Conservation (phyloP, 2,113 vertebrate genomes). For the Brachyhypopomus gauderio region DNA sequence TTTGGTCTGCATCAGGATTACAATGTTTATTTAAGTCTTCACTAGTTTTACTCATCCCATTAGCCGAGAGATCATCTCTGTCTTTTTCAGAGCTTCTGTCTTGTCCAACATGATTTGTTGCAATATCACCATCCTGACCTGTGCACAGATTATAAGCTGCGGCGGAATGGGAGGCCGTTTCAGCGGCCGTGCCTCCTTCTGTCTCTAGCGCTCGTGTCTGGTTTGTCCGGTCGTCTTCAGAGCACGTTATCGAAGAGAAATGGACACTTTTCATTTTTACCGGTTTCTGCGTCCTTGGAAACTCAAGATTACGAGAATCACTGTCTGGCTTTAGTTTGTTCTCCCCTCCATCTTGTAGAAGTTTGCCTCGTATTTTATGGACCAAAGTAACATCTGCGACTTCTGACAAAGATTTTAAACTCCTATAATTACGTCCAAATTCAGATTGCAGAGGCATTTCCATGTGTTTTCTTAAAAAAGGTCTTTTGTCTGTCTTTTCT, state of each 20-base stretch:
- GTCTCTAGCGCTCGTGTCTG: not conserved
- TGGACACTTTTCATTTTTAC: constrained; percentile 67
- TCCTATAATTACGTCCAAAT: constrained; percentile 21
- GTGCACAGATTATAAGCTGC: not conserved
- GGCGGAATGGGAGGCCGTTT: not conserved
- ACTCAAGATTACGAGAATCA: constrained; percentile 2
- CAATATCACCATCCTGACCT: not conserved
- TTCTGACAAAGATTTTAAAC: constrained; percentile 29
- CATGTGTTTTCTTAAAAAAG: constrained; percentile 22
- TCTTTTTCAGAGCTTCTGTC: not conserved
- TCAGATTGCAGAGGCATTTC: constrained; percentile 9
- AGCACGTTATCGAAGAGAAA: constrained; percentile 60
- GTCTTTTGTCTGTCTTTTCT: constrained; percentile 23
- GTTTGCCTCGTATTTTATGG: constrained; percentile 3
- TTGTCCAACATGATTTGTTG: not conserved
- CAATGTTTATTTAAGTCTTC: not conserved
- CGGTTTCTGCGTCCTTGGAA: not conserved
- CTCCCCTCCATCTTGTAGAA: not conserved
- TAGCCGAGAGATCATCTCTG: not conserved
- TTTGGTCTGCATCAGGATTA: not conserved
- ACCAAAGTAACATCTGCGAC: not conserved
- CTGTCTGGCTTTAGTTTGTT: not conserved
- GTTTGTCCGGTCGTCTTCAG: constrained; percentile 15
- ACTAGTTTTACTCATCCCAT: not conserved
- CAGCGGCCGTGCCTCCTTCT: not conserved